Conservation (phyloP, 2,797 vertebrate genomes). For the Acridotheres tristis region DNA sequence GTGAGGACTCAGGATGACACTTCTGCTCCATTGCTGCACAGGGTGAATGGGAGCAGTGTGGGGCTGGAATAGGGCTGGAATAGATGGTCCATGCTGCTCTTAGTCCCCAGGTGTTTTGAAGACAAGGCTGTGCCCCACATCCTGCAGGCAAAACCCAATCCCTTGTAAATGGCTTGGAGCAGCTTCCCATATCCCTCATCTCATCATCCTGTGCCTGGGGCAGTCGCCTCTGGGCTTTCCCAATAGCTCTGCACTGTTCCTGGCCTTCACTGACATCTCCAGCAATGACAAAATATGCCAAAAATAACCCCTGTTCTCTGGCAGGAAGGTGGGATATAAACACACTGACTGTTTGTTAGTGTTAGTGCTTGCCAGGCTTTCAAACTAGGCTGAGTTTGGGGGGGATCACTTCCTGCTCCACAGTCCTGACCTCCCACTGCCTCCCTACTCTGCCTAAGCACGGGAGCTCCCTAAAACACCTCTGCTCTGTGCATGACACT, state of each 20-base stretch:
- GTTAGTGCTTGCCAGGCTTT: not conserved
- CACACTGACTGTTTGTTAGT: conserved; percentile 3
- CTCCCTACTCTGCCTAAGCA: not conserved
- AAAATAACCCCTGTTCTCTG: not conserved
- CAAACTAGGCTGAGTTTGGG: not conserved
- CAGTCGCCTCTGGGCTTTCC: not conserved
- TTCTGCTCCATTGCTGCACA: not conserved
- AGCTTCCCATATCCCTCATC: not conserved
- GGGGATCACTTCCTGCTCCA: not conserved
- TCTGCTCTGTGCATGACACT: not conserved
- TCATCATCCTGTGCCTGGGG: not conserved
- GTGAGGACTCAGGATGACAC: not conserved
- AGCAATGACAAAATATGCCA: not conserved
- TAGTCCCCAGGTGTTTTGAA: not conserved
- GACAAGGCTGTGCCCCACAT: not conserved
- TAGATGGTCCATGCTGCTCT: not conserved
- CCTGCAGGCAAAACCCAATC: not conserved
- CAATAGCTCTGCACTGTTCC: not conserved
- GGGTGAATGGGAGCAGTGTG: not conserved
- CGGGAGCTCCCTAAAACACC: not conserved
- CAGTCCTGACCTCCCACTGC: not conserved
- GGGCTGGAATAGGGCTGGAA: not conserved
- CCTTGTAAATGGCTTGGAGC: not conserved
- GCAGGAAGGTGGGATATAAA: conserved; percentile 54
- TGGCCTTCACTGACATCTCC: not conserved